Conservation (phyloP, 2,797 vertebrate species). For the Centroberyx gerrardi region DNA sequence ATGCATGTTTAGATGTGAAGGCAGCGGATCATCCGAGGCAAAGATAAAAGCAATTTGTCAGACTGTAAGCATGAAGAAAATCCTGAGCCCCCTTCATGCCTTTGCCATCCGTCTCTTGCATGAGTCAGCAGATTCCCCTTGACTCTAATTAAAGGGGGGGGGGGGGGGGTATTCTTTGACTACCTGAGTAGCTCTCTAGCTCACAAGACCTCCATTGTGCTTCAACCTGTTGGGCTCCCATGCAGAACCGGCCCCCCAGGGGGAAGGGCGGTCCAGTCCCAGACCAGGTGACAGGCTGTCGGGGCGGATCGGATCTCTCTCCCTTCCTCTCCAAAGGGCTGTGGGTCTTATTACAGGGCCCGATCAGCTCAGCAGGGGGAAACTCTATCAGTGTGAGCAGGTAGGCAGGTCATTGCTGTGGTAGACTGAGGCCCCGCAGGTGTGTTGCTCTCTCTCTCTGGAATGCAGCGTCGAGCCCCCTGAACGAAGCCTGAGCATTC, state of each 20-base stretch:
- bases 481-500: constrained; percentile 50
- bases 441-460: constrained; percentile 53
- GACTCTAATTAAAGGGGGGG: constrained; percentile 67
- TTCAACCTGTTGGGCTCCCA: constrained; percentile 49
- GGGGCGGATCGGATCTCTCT: constrained; percentile 52
- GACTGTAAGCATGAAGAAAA: constrained; percentile 29
- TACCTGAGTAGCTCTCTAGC: constrained; percentile 14
- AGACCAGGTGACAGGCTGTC: constrained; percentile 56
- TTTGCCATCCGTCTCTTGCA: constrained; percentile 53
- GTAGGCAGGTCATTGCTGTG: constrained; percentile 27
- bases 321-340: constrained; percentile 37
- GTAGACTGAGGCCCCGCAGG: constrained; percentile 54
- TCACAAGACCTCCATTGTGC: constrained; percentile 76
- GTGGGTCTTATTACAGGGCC: constrained; percentile 68
- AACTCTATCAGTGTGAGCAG: constrained; percentile 60
- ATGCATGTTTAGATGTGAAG: not conserved
- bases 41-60: not conserved
- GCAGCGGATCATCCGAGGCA: not conserved
- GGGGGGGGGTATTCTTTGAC: constrained; percentile 39
- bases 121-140: constrained; percentile 69
- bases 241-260: constrained; percentile 43
- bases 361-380: constrained; percentile 49
- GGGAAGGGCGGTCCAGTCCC: constrained; percentile 43
- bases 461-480: constrained; percentile 61
- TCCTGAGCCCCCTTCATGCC: constrained; percentile 19